A percentile compares a stretch with the other conserved stretches of the same genome.
Conservation (phyloP, 2,888 invertebrate species). For the Mesorhabditis sp. region DNA sequence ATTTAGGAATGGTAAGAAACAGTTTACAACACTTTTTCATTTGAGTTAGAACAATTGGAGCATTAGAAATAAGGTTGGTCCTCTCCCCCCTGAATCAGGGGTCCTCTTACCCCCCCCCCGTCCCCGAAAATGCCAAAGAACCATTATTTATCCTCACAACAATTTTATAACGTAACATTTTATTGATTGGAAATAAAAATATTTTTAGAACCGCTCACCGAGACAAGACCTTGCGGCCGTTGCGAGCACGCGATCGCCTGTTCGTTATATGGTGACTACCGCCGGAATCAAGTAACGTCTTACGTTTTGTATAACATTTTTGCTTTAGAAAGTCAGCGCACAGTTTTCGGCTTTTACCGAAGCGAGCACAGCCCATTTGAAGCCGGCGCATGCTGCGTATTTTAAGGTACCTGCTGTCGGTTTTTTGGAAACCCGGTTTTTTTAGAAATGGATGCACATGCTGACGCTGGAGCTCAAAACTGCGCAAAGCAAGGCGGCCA, state of each 20-base stretch:
- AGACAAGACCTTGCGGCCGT: constrained; percentile 32
- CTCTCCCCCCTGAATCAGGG: no score
- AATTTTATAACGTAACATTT: no score
- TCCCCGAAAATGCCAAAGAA: no score
- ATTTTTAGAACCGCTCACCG: constrained; percentile 29
- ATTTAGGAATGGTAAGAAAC: no score
- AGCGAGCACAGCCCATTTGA: neutral
- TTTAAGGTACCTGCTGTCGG: neutral
- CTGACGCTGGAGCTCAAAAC: constrained; percentile 1
- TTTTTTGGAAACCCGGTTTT: constrained; percentile 5
- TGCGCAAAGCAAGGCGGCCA: neutral
- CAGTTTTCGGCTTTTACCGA: neutral
- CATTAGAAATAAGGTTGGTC: no score
- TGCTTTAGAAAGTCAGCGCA: neutral
- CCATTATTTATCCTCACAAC: no score
- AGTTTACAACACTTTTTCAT: no score
- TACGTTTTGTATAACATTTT: neutral
- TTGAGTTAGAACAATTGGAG: no score
- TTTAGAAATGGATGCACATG: constrained; percentile 1
- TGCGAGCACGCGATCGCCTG: constrained; percentile 39
- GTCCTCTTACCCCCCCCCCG: no score
- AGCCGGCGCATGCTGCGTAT: neutral
- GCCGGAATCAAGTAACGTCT: neutral
- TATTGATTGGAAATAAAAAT: neutral
- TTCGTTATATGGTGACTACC: constrained; percentile 14